Evolutionary conservation across 2,797 vertebrate species (phyloP).

Genomic region (Buphagus erythrorhynchus): DNA sequence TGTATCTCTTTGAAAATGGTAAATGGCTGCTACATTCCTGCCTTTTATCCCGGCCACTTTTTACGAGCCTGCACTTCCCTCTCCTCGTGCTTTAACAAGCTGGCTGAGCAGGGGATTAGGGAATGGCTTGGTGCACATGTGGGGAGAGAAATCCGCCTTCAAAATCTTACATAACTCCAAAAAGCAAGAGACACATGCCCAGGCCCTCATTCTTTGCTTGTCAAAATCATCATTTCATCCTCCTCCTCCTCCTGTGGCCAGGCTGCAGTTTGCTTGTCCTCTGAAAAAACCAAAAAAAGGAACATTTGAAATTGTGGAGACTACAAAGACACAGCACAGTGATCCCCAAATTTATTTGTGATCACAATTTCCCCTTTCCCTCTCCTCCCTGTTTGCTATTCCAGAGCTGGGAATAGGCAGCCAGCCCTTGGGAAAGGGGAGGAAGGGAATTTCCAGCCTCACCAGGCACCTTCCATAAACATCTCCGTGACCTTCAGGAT

Average conservation of each 20-base stretch:
- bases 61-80: background rate
- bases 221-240: background rate
- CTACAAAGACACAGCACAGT: rapidly evolving
- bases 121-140: background rate
- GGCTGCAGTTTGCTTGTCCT: background rate
- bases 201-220: background rate
- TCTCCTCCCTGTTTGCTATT: background rate
- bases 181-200: background rate
- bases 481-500: background rate
- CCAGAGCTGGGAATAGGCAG: background rate
- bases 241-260: background rate
- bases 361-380: background rate
- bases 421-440: background rate
- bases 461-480: background rate
- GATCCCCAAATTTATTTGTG: background rate
- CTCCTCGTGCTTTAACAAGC: background rate
- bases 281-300: background rate
- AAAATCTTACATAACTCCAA: background rate
- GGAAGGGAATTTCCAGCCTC: background rate
- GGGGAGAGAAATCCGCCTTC: background rate
- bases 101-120: conserved; percentile 11
- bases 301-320: background rate
- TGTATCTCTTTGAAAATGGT: background rate
- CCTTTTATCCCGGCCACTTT: background rate
- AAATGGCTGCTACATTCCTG: conserved; percentile 37